Evolutionary conservation across 2,113 vertebrate species (phyloP), one percentile per base, ranked within the genome.

Genomic region (Bubo blakistoni): DNA sequence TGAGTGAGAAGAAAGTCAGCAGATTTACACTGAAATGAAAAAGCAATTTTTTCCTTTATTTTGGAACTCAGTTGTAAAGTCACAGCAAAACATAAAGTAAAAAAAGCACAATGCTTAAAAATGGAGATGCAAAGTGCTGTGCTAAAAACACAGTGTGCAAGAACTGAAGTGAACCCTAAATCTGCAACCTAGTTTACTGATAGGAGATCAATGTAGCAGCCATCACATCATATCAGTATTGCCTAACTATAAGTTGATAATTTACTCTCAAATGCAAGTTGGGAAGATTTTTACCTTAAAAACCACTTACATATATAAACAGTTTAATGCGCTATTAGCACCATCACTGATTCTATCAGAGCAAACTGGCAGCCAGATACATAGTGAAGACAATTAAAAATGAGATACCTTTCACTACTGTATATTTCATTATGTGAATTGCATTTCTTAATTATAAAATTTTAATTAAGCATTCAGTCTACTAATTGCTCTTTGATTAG

Each of bases 401-500:
- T 3, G 11, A 90, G 72, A 66, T 55, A 87, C 62, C 81, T 94
- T 86, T 86, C 81, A 47, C 42, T 58, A 82, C 18, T 72, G 40
- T 57, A 3, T 73, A 81, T 61, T 94, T 87, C 65, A 72, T 80
- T 65, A 81, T 24, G 38, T 40, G 18, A 84, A 87, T 1, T 76
- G 54, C 29, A 51, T 85, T 95, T 87, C 73, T 92, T 92, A 95
- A 95, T 91, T 92, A 92, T 38, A 89, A 92, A 95, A 77, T 58
- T 46, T 80, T 94, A 95, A 95, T 95, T 92, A 96, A 90, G 34
- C 29, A 87, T 85, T 89, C 73, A 65, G 55, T 89, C 66, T 91
- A 79, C 86, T 94, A 96, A 96, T 66, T 95, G 54, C 49, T 91
- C 30, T 91, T 80, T 91, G 78, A 95, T 88, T 87, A 92, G 81